Evolutionary conservation across 2,113 vertebrate species (phyloP), one percentile per base, ranked within the genome.

Genomic region (Sinosuthora webbiana): DNA sequence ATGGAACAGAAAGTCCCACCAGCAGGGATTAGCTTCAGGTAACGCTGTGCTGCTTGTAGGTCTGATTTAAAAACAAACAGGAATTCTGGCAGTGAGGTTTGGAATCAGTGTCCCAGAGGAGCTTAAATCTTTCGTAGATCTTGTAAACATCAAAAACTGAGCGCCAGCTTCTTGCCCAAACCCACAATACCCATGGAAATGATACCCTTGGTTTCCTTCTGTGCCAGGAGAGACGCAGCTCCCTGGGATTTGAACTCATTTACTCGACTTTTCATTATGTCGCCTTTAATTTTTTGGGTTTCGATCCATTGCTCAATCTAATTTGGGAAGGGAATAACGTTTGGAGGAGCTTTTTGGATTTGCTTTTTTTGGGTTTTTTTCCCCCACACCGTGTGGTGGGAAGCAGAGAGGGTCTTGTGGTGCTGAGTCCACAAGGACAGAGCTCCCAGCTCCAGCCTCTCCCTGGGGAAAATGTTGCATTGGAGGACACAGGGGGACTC

Each of bases 331-430:
- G 79, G 21, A 39, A 39, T 30, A 23, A 41, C 0, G 4, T 76
- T 31, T 19, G 65, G 53, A 45, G 2, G 14, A 86, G 57, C 44
- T 45, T 87, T 87, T 25, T 14, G 50, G 21, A n/a, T 52, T 31
- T 12, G 30, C 8, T 0, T 50, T 76, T 75, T 27, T 19, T 41
- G 41, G 41, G 11, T 33, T 33, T 35, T 52, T 35, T 25, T n/a
- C 19, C 15, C 41, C 45, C 22, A 1, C 25, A 2, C 10, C 0
- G 0, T 2, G 1, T 15, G 37, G 13, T 10, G 79, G 28, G 50
- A 8, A 44, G 47, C 75, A 42, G 31, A 21, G 63, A 9, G 5
- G 15, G 24, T 22, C 47, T 11, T 11, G 0, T 39, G 3, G 7
- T 5, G 25, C 45, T 2, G 23, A 47, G 59, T 15, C 39, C 11